Conservation (phyloP, 2,888 invertebrate species). For the Lathronympha strigana region DNA sequence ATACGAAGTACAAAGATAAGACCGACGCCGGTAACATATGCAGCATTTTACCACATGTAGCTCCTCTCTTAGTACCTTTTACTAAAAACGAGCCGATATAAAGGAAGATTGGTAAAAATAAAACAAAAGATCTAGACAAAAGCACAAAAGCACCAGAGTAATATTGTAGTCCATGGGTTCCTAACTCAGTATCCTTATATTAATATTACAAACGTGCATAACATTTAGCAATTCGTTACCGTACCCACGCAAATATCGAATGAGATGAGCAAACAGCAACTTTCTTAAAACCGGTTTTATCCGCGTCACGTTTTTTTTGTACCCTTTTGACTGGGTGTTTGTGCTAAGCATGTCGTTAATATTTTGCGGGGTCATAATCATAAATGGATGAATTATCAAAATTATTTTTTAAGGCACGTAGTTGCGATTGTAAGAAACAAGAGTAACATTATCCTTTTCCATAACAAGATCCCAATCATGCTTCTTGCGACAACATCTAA, state of each 20-base stretch:
- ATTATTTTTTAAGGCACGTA: not conserved
- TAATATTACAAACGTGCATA: not conserved
- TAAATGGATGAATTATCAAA: not conserved
- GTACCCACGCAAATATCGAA: conserved; percentile 12
- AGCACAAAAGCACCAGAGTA: not conserved
- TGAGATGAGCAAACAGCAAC: conserved; percentile 15
- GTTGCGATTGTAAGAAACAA: not conserved
- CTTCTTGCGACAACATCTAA: not conserved
- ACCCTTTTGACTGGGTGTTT: not conserved
- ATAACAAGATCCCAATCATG: not conserved
- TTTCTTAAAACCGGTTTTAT: conserved; percentile 21
- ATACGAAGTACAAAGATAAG: too few relatives aligned
- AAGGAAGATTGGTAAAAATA: too few relatives aligned
- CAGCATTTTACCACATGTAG: too few relatives aligned
- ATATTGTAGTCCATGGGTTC: not conserved
- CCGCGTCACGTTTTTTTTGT: conserved; percentile 11
- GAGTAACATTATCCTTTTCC: not conserved
- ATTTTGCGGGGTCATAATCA: conserved; percentile 6
- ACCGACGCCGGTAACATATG: too few relatives aligned
- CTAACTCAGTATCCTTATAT: not conserved
- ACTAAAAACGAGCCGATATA: too few relatives aligned
- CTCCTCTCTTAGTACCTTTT: too few relatives aligned
- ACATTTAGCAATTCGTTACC: conserved; percentile 6
- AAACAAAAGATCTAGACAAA: not conserved
- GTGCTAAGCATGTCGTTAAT: conserved; percentile 7